phyloP scores from a whole-genome alignment of 2,797 vertebrate species.

The Sus cebifrons region DNA sequence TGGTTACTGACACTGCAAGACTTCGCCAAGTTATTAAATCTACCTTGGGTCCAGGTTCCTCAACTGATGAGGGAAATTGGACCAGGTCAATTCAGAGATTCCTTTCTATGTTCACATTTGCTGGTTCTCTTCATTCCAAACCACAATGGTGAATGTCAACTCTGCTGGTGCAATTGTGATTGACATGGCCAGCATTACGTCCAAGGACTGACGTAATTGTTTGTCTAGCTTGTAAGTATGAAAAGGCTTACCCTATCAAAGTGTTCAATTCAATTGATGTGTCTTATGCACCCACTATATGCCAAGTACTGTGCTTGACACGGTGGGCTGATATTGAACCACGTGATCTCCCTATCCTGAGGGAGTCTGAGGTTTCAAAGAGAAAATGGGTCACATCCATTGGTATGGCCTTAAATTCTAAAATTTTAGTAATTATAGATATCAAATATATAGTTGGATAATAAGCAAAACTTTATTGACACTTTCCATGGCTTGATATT shows the following conservation, averaged over 20 bases:
- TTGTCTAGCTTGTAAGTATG: not conserved
- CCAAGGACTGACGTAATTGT: not conserved
- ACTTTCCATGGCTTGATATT: not conserved
- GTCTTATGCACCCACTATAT: not conserved
- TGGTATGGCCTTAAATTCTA: not conserved
- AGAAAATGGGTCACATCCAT: not conserved
- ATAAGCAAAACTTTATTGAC: not conserved
- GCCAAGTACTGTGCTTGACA: not conserved
- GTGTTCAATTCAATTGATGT: not conserved
- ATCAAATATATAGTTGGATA: not conserved
- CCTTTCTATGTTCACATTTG: not conserved
- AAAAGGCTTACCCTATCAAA: not conserved
- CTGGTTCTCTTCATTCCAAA: constrained; percentile 9
- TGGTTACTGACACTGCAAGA: not conserved
- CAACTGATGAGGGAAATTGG: not conserved
- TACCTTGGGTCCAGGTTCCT: not conserved
- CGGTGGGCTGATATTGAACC: not conserved
- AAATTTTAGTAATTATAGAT: constrained; percentile 17
- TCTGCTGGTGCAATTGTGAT: not conserved
- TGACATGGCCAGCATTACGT: not conserved
- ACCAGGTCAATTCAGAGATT: not conserved
- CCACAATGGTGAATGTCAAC: not conserved
- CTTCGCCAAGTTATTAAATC: not conserved
- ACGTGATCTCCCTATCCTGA: not conserved
- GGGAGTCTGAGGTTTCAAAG: not conserved